These are phyloP conservation scores for Lepisosteus oculatus DNA, from an alignment of 2,113 vertebrate genomes.

Conservation along the genomic window DNA sequence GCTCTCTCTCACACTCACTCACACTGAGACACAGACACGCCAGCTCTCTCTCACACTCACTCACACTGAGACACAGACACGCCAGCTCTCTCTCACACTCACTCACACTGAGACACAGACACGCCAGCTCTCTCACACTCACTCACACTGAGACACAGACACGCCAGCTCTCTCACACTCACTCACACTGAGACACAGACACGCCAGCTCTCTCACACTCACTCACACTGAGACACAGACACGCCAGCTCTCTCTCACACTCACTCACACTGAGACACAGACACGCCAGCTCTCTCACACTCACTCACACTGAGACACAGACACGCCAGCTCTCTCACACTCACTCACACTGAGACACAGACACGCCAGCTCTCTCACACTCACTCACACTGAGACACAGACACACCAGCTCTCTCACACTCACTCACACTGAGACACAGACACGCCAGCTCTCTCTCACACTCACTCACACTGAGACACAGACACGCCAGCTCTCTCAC, in stretches of 20 bases:
- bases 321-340: neutral
- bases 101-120: too few species aligned
- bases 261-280: too few species aligned
- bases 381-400: neutral
- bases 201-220: slow-evolving; percentile 7
- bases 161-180: neutral
- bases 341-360: neutral
- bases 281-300: neutral
- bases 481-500: neutral
- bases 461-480: too few species aligned
- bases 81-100: neutral
- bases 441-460: neutral
- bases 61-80: too few species aligned
- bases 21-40: neutral
- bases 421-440: slow-evolving; percentile 7
- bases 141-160: too few species aligned
- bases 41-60: neutral
- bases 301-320: neutral
- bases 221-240: neutral
- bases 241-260: neutral
- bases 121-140: neutral
- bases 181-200: neutral
- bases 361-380: neutral
- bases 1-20: slow-evolving; percentile 12
- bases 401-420: neutral